Evolutionary conservation across 1,140 invertebrate species (phyloP), one percentile per base, ranked within the genome.

Genomic region (Thalassaphorura encarpata): DNA sequence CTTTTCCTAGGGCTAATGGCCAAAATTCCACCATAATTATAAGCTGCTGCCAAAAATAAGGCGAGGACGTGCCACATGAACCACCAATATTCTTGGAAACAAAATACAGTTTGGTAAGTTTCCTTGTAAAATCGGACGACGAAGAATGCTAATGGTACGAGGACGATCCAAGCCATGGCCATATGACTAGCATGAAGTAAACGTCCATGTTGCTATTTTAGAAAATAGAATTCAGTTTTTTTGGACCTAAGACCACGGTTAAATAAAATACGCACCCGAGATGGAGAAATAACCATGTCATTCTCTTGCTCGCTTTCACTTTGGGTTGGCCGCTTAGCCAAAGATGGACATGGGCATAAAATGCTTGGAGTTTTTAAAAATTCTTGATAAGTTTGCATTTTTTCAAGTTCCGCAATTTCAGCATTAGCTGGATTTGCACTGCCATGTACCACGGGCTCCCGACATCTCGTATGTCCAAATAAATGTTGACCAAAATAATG

Each of bases 81-180:
- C 54, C 54, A 56, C 54, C 54, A 56, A 42, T 56, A 56, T 26
- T 56, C 54, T 29, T 56, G 54, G 36, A 56, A 51, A 33, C 54
- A 56, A 21, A 56, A 56, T 5, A 56, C 47, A 2, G 46, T 56
- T 18, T 49, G 23, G 40, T 47, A 52, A 5, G 50, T 52, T 36
- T 52, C 54, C 26, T 56, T 56, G 41, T 56, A 56, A 24, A 47
- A 56, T 2, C 54, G 46, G n/a, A 28, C 54, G 6, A 56, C 54
- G 47, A 50, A 56, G 24, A 45, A 56, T 15, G 24, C 40, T 33
- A 56, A 42, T 0, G 54, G 54, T 8, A 24, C 28, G 2, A 56
- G 54, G 4, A 56, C 24, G 46, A 56, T 56, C 18, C 50, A 56
- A 1, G 54, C 54, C 15, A 56, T 27, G 0, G 36, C 39, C 54